Conservation (phyloP, 2,113 vertebrate genomes). For the Clinocottus analis region DNA sequence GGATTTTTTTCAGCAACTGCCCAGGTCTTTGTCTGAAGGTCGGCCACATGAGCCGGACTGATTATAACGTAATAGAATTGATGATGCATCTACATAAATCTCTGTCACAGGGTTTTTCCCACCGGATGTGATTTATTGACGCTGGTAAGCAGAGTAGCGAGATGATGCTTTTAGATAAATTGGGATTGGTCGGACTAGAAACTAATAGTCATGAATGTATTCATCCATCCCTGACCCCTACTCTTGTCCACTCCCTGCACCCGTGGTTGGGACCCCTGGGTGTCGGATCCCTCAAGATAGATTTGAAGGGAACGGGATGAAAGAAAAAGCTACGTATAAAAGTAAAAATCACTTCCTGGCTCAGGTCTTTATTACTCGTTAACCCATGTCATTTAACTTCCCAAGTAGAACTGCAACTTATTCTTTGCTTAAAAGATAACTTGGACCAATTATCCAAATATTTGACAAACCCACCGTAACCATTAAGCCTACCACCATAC, state of each 20-base stretch:
- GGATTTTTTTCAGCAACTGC: neutral
- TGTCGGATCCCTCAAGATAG: neutral
- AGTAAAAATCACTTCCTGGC: neutral
- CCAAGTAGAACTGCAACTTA: neutral
- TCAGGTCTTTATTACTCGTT: neutral
- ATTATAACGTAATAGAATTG: neutral
- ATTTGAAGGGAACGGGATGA: no score
- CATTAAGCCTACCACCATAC: neutral
- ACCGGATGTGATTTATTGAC: slow-evolving; percentile 34
- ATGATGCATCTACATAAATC: neutral
- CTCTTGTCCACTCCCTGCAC: no score
- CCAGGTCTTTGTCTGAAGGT: neutral
- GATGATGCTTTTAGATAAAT: slow-evolving; percentile 3
- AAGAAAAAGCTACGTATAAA: no score
- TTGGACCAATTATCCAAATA: neutral
- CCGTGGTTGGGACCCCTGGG: neutral
- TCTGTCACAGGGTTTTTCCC: slow-evolving; percentile 3
- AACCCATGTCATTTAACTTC: neutral
- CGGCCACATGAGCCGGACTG: neutral
- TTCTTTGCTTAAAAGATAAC: neutral
- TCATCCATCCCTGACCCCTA: neutral
- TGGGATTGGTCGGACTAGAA: neutral
- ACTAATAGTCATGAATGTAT: neutral
- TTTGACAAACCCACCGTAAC: neutral
- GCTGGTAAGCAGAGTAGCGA: neutral